Evolutionary conservation across 2,797 vertebrate genomes (phyloP).

Genomic region (Acrossocheilus fasciatus): DNA sequence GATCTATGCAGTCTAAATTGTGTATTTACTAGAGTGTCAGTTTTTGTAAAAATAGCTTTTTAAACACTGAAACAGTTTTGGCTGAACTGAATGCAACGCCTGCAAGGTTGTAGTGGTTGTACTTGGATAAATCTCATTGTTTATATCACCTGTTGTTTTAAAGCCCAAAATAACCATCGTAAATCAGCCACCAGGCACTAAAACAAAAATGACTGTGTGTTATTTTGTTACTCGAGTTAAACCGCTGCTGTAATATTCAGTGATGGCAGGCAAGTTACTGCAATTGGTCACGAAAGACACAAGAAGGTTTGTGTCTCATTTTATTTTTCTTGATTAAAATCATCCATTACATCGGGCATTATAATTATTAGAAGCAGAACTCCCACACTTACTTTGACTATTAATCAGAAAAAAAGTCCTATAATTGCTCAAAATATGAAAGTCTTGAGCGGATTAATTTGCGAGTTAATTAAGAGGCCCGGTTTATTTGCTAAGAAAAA

Average conservation of each 20-base stretch:
- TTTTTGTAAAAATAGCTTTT: neutral
- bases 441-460: conserved; percentile 34
- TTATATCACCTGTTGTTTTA: conserved; percentile 20
- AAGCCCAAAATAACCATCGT: conserved; percentile 29
- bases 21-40: neutral
- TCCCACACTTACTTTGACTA: conserved; percentile 16
- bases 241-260: conserved; percentile 20
- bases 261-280: conserved; percentile 26
- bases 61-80: neutral
- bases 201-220: conserved; percentile 25
- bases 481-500: conserved; percentile 14
- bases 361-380: conserved; percentile 50
- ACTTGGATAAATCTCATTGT: neutral
- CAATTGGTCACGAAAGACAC: conserved; percentile 33
- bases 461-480: conserved; percentile 26
- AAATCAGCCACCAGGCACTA: conserved; percentile 4
- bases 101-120: neutral
- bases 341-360: conserved; percentile 45
- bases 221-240: neutral
- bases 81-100: neutral
- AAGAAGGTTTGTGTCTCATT: conserved; percentile 14
- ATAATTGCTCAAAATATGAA: conserved; percentile 45
- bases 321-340: conserved; percentile 45
- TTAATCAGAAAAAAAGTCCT: conserved; percentile 42
- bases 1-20: neutral